phyloP scores from a whole-genome alignment of 1,140 invertebrate species.

The Drosophila kohkoa region DNA sequence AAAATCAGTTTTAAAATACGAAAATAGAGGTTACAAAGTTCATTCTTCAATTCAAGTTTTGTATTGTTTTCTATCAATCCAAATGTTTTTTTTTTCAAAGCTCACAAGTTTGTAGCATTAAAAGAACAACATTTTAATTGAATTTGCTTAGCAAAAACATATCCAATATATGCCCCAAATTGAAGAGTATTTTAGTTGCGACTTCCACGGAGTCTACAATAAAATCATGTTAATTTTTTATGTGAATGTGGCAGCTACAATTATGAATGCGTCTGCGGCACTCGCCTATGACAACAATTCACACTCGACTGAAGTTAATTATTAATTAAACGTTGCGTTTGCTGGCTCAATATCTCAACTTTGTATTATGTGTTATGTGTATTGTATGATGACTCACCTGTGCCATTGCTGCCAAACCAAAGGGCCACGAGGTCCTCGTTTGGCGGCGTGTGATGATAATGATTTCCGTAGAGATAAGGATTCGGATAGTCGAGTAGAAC shows the following conservation, averaged over 20 bases:
- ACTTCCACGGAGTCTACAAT: neutral
- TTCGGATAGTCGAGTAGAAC: constrained; percentile 84
- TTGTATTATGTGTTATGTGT: neutral
- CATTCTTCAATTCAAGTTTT: no score
- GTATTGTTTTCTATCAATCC: no score
- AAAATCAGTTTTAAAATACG: no score
- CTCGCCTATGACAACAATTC: constrained; percentile 49
- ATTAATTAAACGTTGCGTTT: constrained; percentile 54
- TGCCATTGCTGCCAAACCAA: constrained; percentile 86
- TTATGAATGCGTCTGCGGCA: constrained; percentile 44
- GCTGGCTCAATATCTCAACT: neutral
- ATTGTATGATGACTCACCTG: constrained; percentile 79
- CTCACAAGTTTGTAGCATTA: no score
- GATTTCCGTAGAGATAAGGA: constrained; percentile 85
- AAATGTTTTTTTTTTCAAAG: no score
- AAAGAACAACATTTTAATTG: no score
- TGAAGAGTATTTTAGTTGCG: neutral
- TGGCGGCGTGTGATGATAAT: constrained; percentile 84
- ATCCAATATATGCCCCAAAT: neutral
- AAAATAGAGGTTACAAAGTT: no score
- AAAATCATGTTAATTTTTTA: neutral
- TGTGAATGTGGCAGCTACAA: constrained; percentile 34
- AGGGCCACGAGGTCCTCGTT: constrained; percentile 86
- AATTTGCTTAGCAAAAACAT: neutral
- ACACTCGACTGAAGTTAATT: constrained; percentile 54